phyloP scores from a whole-genome alignment of 2,113 vertebrate genomes.

The Macroglossus sobrinus region DNA sequence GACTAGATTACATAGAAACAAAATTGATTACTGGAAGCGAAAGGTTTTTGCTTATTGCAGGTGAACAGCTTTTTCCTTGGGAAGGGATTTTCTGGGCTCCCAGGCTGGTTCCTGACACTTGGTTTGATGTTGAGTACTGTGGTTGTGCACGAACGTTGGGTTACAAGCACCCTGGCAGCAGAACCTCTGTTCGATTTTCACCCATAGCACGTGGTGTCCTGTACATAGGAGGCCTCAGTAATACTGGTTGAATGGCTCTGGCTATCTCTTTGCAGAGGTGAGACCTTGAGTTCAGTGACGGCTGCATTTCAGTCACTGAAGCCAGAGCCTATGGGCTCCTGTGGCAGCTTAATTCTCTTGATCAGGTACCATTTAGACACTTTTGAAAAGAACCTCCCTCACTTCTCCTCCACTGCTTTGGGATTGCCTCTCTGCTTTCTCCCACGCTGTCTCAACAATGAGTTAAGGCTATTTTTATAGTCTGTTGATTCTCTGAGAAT shows the following conservation, averaged over 20 bases:
- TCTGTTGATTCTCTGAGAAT: neutral
- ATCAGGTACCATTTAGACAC: neutral
- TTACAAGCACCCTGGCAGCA: neutral
- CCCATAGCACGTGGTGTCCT: neutral
- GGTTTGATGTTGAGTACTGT: fast-evolving
- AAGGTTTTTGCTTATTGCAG: neutral
- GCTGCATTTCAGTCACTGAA: no score
- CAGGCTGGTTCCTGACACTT: neutral
- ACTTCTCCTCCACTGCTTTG: neutral
- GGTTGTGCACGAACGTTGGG: fast-evolving
- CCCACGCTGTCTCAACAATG: neutral
- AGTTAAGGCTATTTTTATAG: neutral
- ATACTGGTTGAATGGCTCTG: neutral
- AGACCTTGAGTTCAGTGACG: neutral
- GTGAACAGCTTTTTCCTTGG: neutral
- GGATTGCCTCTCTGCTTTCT: neutral
- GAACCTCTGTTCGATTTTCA: neutral
- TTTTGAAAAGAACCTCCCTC: neutral
- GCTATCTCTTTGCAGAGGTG: neutral
- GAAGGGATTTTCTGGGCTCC: neutral
- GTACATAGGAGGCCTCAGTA: neutral
- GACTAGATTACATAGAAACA: neutral
- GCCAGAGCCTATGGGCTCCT: neutral
- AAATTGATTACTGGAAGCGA: neutral
- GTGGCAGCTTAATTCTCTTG: neutral